These are phyloP conservation scores for Elegia similella DNA, from an alignment of 2,888 invertebrate genomes.

Conservation along the genomic window DNA sequence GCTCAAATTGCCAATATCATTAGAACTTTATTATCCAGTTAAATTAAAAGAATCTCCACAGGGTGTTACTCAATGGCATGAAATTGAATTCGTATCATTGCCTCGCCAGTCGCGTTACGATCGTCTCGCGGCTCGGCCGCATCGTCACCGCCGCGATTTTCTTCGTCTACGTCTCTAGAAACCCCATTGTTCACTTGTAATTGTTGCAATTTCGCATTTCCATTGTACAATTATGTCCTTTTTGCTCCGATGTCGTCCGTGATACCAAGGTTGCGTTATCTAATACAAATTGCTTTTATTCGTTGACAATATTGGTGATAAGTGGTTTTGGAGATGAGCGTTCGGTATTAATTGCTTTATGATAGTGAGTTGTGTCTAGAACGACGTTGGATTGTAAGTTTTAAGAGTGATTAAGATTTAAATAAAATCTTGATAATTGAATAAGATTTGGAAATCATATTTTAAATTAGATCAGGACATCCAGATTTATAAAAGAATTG, in stretches of 20 bases:
- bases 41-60: neutral
- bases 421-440: no score
- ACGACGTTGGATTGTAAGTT: no score
- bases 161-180: neutral
- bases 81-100: neutral
- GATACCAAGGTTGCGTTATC: neutral
- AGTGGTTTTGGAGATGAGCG: constrained; percentile 1
- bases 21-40: constrained; percentile 6
- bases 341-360: neutral
- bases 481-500: no score
- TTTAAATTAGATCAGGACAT: no score
- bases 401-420: no score
- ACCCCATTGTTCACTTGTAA: constrained; percentile 1
- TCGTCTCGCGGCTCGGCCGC: neutral
- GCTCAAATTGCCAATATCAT: neutral
- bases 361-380: no score
- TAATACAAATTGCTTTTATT: neutral
- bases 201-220: neutral
- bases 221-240: constrained; percentile 6
- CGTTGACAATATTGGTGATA: neutral
- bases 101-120: neutral
- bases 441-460: no score
- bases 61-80: neutral
- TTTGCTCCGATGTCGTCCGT: neutral
- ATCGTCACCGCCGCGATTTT: neutral